Evolutionary conservation across 1,140 invertebrate species (phyloP).

Genomic region (Cryptotermes secundus): DNA sequence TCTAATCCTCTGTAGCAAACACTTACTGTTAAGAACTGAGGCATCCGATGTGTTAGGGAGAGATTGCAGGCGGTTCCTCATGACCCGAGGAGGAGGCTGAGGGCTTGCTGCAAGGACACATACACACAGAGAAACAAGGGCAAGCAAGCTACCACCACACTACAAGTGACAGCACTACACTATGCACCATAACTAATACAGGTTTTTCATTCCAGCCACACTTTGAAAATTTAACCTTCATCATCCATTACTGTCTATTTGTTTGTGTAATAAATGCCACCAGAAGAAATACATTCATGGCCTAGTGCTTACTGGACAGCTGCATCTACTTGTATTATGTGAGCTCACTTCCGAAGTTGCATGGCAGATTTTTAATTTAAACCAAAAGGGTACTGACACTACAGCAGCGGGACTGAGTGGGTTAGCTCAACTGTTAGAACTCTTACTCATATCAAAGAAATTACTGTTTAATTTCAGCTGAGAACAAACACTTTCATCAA

Average conservation of each 20-base stretch:
- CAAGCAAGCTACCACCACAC: constrained; percentile 9
- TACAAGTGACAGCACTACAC: not conserved
- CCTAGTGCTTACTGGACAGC: too few relatives aligned
- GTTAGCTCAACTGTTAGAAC: too few relatives aligned
- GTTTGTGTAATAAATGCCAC: too few relatives aligned
- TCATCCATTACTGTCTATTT: not conserved
- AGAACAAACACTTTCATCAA: too few relatives aligned
- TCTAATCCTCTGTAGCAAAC: not conserved
- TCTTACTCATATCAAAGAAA: too few relatives aligned
- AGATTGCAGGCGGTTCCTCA: constrained; percentile 45
- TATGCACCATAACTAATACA: not conserved
- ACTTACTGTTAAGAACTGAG: constrained; percentile 39
- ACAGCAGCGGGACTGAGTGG: too few relatives aligned
- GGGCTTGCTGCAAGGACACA: constrained; percentile 40
- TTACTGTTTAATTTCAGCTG: too few relatives aligned
- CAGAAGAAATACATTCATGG: too few relatives aligned
- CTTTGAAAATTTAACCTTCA: not conserved
- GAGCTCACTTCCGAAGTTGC: too few relatives aligned
- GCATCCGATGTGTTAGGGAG: constrained; percentile 40
- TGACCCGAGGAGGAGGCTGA: constrained; percentile 44
- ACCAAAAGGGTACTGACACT: too few relatives aligned
- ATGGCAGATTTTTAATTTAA: too few relatives aligned
- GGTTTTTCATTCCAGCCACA: not conserved
- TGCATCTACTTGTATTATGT: too few relatives aligned
- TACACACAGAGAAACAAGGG: constrained; percentile 10